Conservation (phyloP, 1,140 invertebrate genomes). For the Scylla paramamosain region DNA sequence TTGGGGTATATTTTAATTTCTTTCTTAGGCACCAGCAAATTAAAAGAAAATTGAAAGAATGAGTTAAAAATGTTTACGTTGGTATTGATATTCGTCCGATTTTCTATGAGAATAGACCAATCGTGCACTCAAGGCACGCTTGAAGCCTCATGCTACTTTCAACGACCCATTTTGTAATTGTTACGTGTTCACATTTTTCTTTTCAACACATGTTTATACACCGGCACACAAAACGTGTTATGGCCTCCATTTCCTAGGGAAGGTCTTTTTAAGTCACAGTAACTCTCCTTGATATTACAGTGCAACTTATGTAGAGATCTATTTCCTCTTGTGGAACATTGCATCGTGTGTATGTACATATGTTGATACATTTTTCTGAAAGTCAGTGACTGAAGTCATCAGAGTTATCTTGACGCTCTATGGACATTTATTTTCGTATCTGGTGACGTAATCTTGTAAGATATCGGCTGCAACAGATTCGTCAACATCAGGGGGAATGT, state of each 20-base stretch:
- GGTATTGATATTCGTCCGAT: background rate
- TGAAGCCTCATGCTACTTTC: background rate
- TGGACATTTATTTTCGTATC: conserved; percentile 21
- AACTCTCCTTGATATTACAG: background rate
- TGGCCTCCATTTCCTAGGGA: background rate
- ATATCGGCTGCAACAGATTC: background rate
- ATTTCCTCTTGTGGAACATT: no score
- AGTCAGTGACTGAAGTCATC: no score
- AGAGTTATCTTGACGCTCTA: conserved; percentile 33
- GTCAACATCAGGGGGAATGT: no score
- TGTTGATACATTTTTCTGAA: background rate
- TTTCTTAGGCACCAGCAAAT: no score
- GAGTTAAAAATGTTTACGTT: no score
- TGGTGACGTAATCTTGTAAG: background rate
- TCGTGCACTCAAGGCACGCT: no score
- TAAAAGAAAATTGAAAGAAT: no score
- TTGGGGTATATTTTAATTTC: no score
- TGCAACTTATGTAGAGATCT: background rate
- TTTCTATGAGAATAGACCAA: no score
- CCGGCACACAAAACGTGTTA: background rate
- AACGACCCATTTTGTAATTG: no score
- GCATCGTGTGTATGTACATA: background rate
- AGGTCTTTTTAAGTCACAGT: background rate
- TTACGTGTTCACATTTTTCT: no score
- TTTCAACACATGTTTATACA: background rate